Conservation (phyloP, 2,113 vertebrate genomes). For the Chloropsis hardwickii region DNA sequence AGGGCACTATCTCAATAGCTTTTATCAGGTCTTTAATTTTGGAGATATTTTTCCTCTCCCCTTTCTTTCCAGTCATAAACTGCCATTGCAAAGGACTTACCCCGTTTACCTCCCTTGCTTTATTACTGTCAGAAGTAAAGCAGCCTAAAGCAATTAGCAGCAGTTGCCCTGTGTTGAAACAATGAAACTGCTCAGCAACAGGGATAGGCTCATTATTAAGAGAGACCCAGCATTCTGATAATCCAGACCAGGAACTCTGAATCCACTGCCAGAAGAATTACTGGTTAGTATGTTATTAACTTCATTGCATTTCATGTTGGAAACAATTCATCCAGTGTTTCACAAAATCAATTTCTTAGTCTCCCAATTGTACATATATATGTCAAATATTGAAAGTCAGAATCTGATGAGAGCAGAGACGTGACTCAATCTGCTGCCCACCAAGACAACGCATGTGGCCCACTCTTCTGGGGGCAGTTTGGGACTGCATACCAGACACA, state of each 20-base stretch:
- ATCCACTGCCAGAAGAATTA: not conserved
- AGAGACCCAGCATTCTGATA: not conserved
- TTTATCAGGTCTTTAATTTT: not conserved
- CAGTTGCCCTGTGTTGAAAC: not conserved
- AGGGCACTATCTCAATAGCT: not conserved
- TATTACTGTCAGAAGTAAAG: not conserved
- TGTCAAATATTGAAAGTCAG: not conserved
- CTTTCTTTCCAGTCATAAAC: not conserved
- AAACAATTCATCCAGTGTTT: not conserved
- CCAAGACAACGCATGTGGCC: not conserved
- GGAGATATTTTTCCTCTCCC: not conserved
- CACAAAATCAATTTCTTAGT: not conserved
- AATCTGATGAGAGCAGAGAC: not conserved
- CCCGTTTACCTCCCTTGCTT: not conserved
- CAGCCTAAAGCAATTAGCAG: not conserved
- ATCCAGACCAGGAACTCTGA: not conserved
- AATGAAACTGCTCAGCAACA: constrained; percentile 21
- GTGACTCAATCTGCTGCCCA: not conserved
- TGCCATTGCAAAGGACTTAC: not conserved
- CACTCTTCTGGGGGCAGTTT: not conserved
- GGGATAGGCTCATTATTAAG: not conserved
- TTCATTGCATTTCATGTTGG: not conserved
- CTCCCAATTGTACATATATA: not conserved
- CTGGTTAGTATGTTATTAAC: not conserved
- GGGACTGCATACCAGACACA: not conserved